Conservation (phyloP, 2,888 invertebrate species). For the Leptothorax acervorum region DNA sequence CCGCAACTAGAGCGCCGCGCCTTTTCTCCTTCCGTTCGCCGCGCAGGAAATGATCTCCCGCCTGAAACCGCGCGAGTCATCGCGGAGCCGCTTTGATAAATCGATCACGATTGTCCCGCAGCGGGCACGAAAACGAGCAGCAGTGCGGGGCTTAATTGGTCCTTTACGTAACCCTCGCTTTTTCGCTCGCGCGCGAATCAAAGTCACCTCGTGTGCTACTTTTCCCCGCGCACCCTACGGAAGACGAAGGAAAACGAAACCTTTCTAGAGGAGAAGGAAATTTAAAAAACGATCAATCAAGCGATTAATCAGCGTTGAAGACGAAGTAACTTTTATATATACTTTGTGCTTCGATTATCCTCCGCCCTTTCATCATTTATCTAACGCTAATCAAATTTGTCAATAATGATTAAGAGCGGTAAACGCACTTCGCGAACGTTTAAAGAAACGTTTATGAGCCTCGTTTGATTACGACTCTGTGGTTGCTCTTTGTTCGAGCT, state of each 20-base stretch:
- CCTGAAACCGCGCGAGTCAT: slow-evolving; percentile 28
- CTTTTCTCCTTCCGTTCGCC: slow-evolving; percentile 41
- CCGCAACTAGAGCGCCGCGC: slow-evolving; percentile 43
- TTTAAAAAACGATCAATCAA: neutral
- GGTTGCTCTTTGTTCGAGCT: slow-evolving; percentile 9
- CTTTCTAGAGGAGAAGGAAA: neutral
- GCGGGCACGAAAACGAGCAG: slow-evolving; percentile 27
- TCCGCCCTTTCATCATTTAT: neutral
- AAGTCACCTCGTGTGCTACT: neutral
- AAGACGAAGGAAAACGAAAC: neutral
- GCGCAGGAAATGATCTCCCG: slow-evolving; percentile 31
- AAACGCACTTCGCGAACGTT: neutral
- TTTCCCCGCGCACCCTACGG: neutral
- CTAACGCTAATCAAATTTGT: neutral
- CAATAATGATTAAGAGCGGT: neutral
- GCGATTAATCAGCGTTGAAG: neutral
- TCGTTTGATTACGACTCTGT: slow-evolving; percentile 24
- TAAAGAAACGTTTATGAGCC: neutral
- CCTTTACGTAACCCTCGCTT: slow-evolving; percentile 42
- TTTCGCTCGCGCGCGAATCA: slow-evolving; percentile 4
- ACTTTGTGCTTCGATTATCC: neutral
- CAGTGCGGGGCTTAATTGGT: slow-evolving; percentile 21
- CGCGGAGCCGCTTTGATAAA: slow-evolving; percentile 4
- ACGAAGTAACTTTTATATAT: neutral
- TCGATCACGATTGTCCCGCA: slow-evolving; percentile 43